Conservation (phyloP, 2,797 vertebrate genomes). For the Eulemur rubriventer region DNA sequence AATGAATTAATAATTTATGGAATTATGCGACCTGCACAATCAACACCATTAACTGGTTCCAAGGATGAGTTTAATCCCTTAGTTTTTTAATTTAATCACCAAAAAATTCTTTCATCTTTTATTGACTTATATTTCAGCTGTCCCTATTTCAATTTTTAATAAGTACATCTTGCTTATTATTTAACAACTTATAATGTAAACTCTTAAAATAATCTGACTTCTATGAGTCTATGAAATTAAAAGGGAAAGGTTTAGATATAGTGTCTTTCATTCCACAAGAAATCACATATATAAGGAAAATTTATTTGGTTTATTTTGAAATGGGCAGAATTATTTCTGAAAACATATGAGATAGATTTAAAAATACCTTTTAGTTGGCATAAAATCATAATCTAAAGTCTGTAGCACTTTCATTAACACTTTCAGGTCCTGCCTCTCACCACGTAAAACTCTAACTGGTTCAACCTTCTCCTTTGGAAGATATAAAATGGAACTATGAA, state of each 20-base stretch:
- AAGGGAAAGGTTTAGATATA: background rate
- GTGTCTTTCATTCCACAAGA: background rate
- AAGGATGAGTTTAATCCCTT: conserved; percentile 58
- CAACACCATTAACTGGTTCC: conserved; percentile 38
- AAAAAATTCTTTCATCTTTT: conserved; percentile 59
- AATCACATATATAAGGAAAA: background rate
- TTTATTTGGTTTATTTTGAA: conserved; percentile 25
- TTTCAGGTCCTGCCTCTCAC: background rate
- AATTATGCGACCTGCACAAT: conserved; percentile 44
- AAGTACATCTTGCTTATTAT: conserved; percentile 27
- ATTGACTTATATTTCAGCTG: conserved; percentile 56
- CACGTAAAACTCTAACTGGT: background rate
- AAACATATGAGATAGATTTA: background rate
- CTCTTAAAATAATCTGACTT: conserved; percentile 37
- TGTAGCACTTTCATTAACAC: background rate
- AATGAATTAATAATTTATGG: conserved; percentile 65
- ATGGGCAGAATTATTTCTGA: background rate
- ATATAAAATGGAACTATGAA: background rate
- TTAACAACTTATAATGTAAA: conserved; percentile 24
- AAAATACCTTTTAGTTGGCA: background rate
- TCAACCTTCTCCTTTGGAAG: background rate
- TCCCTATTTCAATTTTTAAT: conserved; percentile 55
- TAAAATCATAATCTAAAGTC: background rate
- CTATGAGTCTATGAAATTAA: background rate
- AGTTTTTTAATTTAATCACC: conserved; percentile 63